A percentile compares a stretch with the other conserved stretches of the same genome.
phyloP scores from a whole-genome alignment of 2,113 vertebrate genomes.

The Casuarius casuarius region DNA sequence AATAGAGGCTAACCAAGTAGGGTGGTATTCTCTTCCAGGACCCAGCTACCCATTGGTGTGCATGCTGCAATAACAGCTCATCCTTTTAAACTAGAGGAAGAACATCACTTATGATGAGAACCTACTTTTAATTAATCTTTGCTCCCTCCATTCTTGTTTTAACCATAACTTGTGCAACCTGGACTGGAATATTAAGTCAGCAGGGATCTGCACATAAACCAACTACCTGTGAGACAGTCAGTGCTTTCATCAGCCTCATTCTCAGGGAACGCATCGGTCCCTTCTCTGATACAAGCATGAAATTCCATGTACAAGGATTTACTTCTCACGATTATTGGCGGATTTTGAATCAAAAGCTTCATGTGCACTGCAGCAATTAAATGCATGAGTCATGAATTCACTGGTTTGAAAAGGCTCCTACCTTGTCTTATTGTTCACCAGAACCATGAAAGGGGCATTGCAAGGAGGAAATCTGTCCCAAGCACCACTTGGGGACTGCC shows the following conservation, averaged over 20 bases:
- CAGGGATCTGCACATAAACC: neutral
- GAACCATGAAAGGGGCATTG: neutral
- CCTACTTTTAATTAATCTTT: neutral
- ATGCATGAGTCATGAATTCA: neutral
- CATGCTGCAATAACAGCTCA: fast-evolving
- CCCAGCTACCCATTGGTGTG: neutral
- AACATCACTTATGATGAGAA: neutral
- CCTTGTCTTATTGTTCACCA: neutral
- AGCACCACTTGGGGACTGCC: neutral
- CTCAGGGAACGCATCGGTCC: neutral
- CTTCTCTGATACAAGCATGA: neutral
- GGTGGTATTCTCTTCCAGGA: neutral
- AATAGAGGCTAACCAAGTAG: neutral
- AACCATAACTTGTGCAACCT: neutral
- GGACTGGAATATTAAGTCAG: neutral
- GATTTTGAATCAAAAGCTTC: constrained; percentile 13
- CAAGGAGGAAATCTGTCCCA: neutral
- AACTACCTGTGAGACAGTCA: neutral
- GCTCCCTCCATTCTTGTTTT: neutral
- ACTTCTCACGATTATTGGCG: neutral
- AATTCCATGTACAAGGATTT: neutral
- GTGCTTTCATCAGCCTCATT: neutral
- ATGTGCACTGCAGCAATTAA: constrained; percentile 1
- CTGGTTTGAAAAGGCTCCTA: neutral
- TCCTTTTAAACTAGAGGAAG: neutral